Conservation (phyloP, 1,140 invertebrate genomes). For the Aphelenchoides fujianensis region DNA sequence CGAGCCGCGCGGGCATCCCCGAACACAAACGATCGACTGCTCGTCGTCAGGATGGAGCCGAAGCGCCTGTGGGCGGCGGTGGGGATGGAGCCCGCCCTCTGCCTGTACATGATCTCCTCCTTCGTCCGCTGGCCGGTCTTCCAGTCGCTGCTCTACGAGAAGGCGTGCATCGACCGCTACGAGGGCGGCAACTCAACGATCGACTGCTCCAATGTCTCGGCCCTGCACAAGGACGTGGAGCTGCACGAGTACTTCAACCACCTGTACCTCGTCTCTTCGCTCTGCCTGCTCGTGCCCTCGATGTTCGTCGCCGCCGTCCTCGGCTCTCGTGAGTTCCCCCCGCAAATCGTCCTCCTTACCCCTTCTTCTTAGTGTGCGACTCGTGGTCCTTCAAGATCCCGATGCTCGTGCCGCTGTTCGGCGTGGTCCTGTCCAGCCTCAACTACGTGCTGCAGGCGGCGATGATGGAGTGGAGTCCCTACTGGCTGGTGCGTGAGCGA, state of each 20-base stretch:
- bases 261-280: slow-evolving; percentile 44
- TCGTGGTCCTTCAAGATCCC: slow-evolving; percentile 41
- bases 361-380: slow-evolving; percentile 47
- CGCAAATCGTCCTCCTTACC: background rate
- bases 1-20: background rate
- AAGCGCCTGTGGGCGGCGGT: background rate
- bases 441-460: slow-evolving; percentile 52
- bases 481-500: slow-evolving; percentile 52
- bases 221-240: slow-evolving; percentile 38
- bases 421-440: slow-evolving; percentile 45
- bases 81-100: slow-evolving; percentile 42
- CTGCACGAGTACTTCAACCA: slow-evolving; percentile 45
- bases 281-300: slow-evolving; percentile 49
- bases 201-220: slow-evolving; percentile 38
- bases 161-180: slow-evolving; percentile 39
- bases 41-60: background rate
- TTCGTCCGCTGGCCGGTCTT: slow-evolving; percentile 51
- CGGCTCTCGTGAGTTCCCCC: slow-evolving; percentile 47
- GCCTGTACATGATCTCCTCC: slow-evolving; percentile 44
- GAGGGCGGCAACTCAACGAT: slow-evolving; percentile 22
- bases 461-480: slow-evolving; percentile 40
- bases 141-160: slow-evolving; percentile 50
- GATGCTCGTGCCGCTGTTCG: slow-evolving; percentile 52
- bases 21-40: background rate
- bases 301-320: slow-evolving; percentile 47